A percentile compares a stretch with the other conserved stretches of the same genome.
These are phyloP conservation scores for Blera fallax DNA, from an alignment of 2,888 invertebrate genomes.

Conservation along the genomic window DNA sequence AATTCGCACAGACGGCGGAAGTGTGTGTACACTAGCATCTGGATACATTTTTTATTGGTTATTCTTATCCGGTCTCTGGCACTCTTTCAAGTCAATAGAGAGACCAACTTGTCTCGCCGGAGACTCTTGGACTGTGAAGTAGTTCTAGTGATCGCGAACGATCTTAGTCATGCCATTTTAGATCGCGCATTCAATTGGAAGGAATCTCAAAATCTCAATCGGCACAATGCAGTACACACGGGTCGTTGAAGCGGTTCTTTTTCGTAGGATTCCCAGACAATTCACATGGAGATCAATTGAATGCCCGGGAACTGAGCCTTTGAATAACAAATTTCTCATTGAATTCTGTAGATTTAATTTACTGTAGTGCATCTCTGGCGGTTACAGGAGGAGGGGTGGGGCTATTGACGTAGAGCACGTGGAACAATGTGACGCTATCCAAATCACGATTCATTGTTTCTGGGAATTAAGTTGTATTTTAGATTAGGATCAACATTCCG, in stretches of 20 bases:
- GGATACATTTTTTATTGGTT: background rate
- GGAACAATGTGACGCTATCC: background rate
- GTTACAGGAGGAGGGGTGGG: background rate
- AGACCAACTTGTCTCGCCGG: background rate
- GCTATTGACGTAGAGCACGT: conserved; percentile 1
- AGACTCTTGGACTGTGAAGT: background rate
- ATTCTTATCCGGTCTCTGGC: conserved; percentile 28
- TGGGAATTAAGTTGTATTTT: conserved; percentile 12
- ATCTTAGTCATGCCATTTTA: conserved; percentile 42
- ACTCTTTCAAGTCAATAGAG: conserved; percentile 13
- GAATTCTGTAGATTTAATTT: background rate
- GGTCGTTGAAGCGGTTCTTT: conserved; percentile 11
- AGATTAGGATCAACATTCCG: background rate
- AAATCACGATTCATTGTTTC: conserved; percentile 31
- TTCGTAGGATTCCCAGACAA: conserved; percentile 48
- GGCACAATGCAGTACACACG: conserved; percentile 36
- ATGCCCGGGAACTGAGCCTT: background rate
- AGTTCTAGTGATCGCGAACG: conserved; percentile 11
- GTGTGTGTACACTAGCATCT: background rate
- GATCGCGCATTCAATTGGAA: conserved; percentile 45
- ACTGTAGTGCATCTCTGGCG: background rate
- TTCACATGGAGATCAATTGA: conserved; percentile 28
- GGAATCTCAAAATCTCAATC: conserved; percentile 43
- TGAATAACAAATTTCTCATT: background rate
- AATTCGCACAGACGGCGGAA: conserved; percentile 24